These are phyloP conservation scores for Cepaea hortensis DNA, from an alignment of 2,888 invertebrate genomes.

Conservation along the genomic window DNA sequence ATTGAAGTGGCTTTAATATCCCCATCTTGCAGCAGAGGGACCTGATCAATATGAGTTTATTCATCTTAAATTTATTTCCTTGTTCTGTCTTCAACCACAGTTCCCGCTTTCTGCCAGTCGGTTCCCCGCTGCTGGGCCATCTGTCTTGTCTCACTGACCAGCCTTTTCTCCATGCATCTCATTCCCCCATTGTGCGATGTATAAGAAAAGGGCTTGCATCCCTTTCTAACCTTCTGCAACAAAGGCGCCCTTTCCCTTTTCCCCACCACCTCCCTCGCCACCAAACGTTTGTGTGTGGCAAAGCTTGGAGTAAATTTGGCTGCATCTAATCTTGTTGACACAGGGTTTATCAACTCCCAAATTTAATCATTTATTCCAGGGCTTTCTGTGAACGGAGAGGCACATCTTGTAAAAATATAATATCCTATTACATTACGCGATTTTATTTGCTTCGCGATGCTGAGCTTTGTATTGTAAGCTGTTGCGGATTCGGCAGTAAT, in stretches of 20 bases:
- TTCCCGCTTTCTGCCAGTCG: neutral
- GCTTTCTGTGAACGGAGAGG: neutral
- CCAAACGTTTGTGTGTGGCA: neutral
- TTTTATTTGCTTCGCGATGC: neutral
- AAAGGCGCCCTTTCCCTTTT: neutral
- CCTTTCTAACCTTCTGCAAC: neutral
- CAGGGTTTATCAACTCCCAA: neutral
- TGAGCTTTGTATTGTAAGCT: neutral
- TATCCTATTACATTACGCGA: neutral
- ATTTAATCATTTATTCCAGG: neutral
- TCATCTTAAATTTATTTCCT: slow-evolving; percentile 34
- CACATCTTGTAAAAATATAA: slow-evolving; percentile 1
- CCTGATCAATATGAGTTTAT: slow-evolving; percentile 35
- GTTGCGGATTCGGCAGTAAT: neutral
- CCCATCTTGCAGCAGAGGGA: slow-evolving; percentile 5
- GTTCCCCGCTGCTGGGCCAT: neutral
- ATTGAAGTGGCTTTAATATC: slow-evolving; percentile 39
- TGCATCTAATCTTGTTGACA: slow-evolving; percentile 1
- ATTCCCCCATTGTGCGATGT: neutral
- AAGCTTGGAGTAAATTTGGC: slow-evolving; percentile 4
- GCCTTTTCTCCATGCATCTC: neutral
- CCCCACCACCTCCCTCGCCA: neutral
- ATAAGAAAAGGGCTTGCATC: neutral
- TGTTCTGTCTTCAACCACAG: slow-evolving; percentile 6
- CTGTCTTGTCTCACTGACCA: slow-evolving; percentile 1